Evolutionary conservation across 2,797 vertebrate genomes (phyloP), one percentile per base, ranked within the genome.

Genomic region (Notamacropus eugenii): DNA sequence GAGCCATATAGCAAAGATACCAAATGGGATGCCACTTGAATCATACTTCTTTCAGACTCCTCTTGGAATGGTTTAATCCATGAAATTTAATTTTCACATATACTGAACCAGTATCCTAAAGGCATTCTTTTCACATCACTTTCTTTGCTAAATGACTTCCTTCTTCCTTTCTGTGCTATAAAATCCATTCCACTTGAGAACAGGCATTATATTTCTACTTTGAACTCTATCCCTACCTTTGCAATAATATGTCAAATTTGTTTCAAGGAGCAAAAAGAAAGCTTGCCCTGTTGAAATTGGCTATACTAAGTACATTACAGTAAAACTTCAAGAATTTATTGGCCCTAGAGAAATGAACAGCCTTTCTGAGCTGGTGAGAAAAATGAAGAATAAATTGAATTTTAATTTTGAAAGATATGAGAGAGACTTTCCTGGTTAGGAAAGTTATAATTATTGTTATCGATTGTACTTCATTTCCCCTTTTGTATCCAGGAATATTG

Each of bases 391-490:
- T 31, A 91, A 55, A 55, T 22, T 91, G 31, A n/a, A 34, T 56
- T 91, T 82, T 46, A 12, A 57, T 92, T 93, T 96, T 93, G 1
- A 55, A 90, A 90, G 46, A 93, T 16, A 24, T 40, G 24, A 54
- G 82, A 91, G 27, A 94, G 87, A 92, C 55, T 92, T 40, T 91
- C 92, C 0, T 82, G 56, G 57, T 55, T 54, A 57, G 54, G 4
- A 96, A 95, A 92, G 6, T 57, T 24, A 16, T 54, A 34, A 59
- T 94, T 1, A 19, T 55, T 90, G 55, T 95, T 90, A 90, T 93
- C 93, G 13, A 55, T 94, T 40, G 28, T 92, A 2, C 62, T 95
- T 91, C 14, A 96, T 1, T 92, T 94, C 3, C 90, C 10, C 59
- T n/a, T 94, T 27, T 29, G 27, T 52, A 90, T 46, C 90, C 6